Percentiles rank a stretch among this genome's conserved stretches.
Evolutionary conservation across 37 sponge, comb jelly and placozoan genomes (phyloP).

Genomic region (Tethya wilhelma): DNA sequence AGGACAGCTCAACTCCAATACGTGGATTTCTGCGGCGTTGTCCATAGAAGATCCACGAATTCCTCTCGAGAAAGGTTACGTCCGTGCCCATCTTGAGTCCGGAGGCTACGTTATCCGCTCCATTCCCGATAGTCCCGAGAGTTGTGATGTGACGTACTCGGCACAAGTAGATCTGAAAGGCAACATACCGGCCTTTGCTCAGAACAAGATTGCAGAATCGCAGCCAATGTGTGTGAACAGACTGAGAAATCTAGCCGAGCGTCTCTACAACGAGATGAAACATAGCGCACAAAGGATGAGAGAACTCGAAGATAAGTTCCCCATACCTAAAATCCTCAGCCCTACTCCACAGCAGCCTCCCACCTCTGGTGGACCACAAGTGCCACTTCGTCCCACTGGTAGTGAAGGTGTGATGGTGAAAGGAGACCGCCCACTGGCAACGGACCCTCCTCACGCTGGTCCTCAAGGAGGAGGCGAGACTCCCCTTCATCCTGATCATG

Average conservation of each 20-base stretch:
- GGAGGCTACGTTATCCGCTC: constrained; percentile 73
- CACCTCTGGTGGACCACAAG: too few relatives aligned
- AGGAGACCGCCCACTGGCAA: too few relatives aligned
- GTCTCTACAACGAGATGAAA: constrained; percentile 26
- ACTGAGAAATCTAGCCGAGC: constrained; percentile 55
- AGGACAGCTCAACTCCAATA: constrained; percentile 28
- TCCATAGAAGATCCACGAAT: constrained; percentile 58
- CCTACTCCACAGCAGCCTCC: background rate
- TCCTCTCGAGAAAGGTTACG: constrained; percentile 67
- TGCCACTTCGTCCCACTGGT: too few relatives aligned
- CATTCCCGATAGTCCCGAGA: constrained; percentile 21
- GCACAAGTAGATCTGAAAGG: constrained; percentile 80
- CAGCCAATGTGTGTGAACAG: constrained; percentile 77
- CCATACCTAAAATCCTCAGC: background rate
- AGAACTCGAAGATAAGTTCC: constrained; percentile 20
- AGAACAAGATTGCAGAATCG: constrained; percentile 65
- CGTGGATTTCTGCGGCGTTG: constrained; percentile 35
- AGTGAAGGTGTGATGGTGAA: too few relatives aligned
- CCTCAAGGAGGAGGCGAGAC: too few relatives aligned
- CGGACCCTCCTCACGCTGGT: too few relatives aligned
- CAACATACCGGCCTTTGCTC: constrained; percentile 67
- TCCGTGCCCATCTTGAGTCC: constrained; percentile 54
- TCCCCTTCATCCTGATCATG: too few relatives aligned
- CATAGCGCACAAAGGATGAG: constrained; percentile 30
- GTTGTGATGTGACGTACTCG: constrained; percentile 64